Evolutionary conservation across 2,113 vertebrate genomes (phyloP).

Genomic region (Ia io): DNA sequence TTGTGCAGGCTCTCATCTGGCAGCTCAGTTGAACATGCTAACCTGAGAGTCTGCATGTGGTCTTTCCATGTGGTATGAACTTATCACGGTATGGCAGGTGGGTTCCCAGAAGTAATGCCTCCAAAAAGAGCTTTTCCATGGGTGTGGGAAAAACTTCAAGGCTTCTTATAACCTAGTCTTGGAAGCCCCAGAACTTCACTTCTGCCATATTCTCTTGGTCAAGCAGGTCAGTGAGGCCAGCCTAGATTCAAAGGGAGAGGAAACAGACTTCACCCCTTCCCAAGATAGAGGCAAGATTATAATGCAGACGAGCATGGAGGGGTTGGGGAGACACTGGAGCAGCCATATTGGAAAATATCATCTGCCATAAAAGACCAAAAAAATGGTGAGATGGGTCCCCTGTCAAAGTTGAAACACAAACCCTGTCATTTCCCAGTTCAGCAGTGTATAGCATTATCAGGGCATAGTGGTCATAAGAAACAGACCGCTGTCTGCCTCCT

Average conservation of each 20-base stretch:
- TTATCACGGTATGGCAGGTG: not conserved
- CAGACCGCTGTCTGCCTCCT: not conserved
- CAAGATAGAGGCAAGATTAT: not conserved
- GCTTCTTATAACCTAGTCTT: not conserved
- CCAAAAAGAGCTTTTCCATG: not conserved
- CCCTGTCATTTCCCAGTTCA: not conserved
- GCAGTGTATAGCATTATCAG: not conserved
- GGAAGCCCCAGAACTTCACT: not conserved
- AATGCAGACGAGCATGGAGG: not conserved
- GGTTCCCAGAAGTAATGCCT: not conserved
- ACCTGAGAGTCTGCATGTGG: not conserved
- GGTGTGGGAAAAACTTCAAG: not conserved
- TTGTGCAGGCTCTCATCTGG: not conserved
- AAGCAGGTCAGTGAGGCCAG: not conserved
- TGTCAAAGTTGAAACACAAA: not conserved
- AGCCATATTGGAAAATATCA: not conserved
- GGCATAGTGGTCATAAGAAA: not conserved
- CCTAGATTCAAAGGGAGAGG: not conserved
- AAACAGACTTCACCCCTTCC: not conserved
- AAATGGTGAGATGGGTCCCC: too few relatives aligned
- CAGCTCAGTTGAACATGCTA: not conserved
- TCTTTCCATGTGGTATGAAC: not conserved
- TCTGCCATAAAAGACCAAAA: not conserved
- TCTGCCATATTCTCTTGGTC: not conserved
- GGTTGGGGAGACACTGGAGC: too few relatives aligned